A percentile compares a stretch with the other conserved stretches of the same genome.
Evolutionary conservation across 2,113 vertebrate species (phyloP).

Genomic region (Hyaena hyaena): DNA sequence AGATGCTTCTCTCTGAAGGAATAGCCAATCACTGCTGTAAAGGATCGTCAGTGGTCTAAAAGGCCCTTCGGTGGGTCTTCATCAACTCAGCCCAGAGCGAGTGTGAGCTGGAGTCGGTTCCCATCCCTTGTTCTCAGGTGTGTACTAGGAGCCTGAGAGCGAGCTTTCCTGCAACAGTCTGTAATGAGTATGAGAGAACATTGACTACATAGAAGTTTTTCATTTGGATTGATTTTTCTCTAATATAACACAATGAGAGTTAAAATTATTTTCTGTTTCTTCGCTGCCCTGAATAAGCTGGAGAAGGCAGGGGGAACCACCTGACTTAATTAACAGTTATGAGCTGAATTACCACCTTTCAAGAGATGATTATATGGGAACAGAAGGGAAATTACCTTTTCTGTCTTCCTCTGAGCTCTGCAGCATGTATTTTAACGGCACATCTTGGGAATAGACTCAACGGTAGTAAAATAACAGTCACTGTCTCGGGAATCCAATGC

Average conservation of each 20-base stretch:
- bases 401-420: background rate
- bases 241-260: background rate
- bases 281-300: background rate
- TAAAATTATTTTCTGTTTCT: background rate
- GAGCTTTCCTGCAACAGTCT: background rate
- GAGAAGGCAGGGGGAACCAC: background rate
- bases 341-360: background rate
- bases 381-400: constrained; percentile 20
- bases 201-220: background rate
- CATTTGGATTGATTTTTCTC: background rate
- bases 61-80: background rate
- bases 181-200: background rate
- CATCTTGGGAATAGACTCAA: background rate
- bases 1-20: background rate
- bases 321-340: background rate
- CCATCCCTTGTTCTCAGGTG: background rate
- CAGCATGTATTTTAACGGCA: background rate
- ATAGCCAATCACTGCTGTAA: background rate
- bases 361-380: background rate
- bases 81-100: background rate
- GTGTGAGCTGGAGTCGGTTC: background rate
- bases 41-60: background rate
- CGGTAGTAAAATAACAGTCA: background rate
- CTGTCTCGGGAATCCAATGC: background rate
- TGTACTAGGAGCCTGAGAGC: background rate